These are phyloP conservation scores for Chrysaora quinquecirrha DNA, from an alignment of 30 jellyfish, hydroid and myxozoan species.

Conservation along the genomic window DNA sequence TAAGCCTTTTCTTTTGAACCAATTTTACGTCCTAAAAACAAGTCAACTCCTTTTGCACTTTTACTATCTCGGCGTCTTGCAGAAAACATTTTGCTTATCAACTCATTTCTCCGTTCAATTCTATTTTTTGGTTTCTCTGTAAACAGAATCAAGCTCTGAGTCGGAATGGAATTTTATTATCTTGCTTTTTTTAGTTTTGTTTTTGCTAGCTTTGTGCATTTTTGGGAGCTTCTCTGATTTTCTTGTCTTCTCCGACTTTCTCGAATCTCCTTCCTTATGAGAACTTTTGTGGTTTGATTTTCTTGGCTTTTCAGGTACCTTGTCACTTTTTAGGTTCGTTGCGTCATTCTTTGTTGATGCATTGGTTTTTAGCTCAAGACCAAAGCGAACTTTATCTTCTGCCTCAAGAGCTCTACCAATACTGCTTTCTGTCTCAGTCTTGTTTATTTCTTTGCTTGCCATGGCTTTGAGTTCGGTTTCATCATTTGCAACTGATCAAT, in stretches of 20 bases:
- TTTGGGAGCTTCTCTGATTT: neutral
- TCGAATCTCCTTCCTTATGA: neutral
- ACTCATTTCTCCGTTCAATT: no score
- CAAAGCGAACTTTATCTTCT: slow-evolving; percentile 41
- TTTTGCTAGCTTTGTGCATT: slow-evolving; percentile 5
- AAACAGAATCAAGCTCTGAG: slow-evolving; percentile 49
- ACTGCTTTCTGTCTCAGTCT: slow-evolving; percentile 61
- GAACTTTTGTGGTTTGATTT: neutral
- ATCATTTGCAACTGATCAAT: no score
- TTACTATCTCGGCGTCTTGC: no score
- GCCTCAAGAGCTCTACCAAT: slow-evolving; percentile 34
- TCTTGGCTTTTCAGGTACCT: neutral
- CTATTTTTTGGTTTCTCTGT: slow-evolving; percentile 29
- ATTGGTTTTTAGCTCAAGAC: neutral
- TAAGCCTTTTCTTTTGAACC: no score
- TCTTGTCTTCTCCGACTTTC: neutral
- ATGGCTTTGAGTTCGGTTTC: no score
- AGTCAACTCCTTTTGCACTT: no score
- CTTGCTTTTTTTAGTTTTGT: neutral
- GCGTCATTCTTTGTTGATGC: neutral
- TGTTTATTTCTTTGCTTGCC: neutral
- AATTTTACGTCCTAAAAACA: no score
- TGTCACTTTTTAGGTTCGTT: neutral
- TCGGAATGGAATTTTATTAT: slow-evolving; percentile 59
- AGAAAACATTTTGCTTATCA: no score